Evolutionary conservation across 2,888 invertebrate species (phyloP).

Genomic region (Oxyteleia sp.): DNA sequence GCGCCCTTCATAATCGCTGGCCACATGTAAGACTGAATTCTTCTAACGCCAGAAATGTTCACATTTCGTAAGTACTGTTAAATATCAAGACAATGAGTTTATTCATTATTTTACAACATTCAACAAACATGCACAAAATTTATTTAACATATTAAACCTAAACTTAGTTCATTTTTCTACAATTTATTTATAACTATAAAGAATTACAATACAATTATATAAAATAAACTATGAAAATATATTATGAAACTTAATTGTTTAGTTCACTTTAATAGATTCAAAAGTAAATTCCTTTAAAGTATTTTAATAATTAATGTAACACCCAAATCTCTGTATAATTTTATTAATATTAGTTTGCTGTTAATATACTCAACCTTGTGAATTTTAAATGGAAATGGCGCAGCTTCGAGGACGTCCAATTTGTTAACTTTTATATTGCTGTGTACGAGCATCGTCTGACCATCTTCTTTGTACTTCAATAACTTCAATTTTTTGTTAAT

Average conservation of each 20-base stretch:
- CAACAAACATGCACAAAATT: too few relatives aligned
- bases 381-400: constrained; percentile 78
- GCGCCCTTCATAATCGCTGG: constrained; percentile 90
- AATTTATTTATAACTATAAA: too few relatives aligned
- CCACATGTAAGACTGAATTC: constrained; percentile 92
- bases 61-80: constrained; percentile 48
- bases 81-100: too few relatives aligned
- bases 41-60: constrained; percentile 69
- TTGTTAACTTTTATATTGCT: constrained; percentile 76
- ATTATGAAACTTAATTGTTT: too few relatives aligned
- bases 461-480: constrained; percentile 57
- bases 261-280: too few relatives aligned
- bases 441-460: constrained; percentile 80
- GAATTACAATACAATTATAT: too few relatives aligned
- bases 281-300: too few relatives aligned
- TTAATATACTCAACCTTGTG: too few relatives aligned
- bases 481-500: constrained; percentile 22
- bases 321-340: background rate
- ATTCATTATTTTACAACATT: too few relatives aligned
- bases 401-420: constrained; percentile 78
- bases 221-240: too few relatives aligned
- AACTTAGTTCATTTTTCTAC: too few relatives aligned
- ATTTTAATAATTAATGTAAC: background rate
- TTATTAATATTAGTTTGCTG: background rate
- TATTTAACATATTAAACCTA: too few relatives aligned